Evolutionary conservation across 2,113 vertebrate species (phyloP).

Genomic region (Cyanistes caeruleus): DNA sequence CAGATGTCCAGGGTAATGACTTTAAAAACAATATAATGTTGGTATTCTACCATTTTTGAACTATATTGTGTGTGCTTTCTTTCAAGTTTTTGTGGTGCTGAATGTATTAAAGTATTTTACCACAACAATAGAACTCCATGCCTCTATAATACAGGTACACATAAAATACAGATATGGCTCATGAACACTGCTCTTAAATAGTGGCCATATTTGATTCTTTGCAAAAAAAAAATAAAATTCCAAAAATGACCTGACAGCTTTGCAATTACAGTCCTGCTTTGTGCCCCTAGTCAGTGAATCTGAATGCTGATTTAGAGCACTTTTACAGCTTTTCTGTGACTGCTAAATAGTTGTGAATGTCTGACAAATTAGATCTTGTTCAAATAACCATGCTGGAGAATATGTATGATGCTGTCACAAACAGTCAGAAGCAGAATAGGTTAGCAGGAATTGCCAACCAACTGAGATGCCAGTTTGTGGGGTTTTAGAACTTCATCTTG

Average conservation of each 20-base stretch:
- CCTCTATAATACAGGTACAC: neutral
- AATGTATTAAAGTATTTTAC: neutral
- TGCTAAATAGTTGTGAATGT: neutral
- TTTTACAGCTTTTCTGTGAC: neutral
- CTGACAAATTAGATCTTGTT: neutral
- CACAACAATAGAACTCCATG: neutral
- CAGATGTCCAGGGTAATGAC: neutral
- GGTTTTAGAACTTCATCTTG: neutral
- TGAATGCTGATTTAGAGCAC: neutral
- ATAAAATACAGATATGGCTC: rapidly evolving
- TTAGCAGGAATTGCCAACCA: neutral
- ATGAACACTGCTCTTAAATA: neutral
- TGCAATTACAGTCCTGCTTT: neutral
- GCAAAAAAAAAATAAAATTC: neutral
- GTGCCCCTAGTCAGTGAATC: neutral
- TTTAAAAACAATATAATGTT: neutral
- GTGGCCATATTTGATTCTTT: neutral
- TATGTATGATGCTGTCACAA: neutral
- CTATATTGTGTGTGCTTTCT: neutral
- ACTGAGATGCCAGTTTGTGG: neutral
- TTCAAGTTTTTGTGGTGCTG: neutral
- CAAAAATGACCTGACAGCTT: neutral
- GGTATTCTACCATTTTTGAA: neutral
- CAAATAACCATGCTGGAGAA: neutral
- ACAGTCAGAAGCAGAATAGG: neutral